Percentiles rank a stretch among this genome's conserved stretches.
These are phyloP conservation scores for Hypolimnas misippus DNA, from an alignment of 2,888 invertebrate genomes.

Conservation along the genomic window DNA sequence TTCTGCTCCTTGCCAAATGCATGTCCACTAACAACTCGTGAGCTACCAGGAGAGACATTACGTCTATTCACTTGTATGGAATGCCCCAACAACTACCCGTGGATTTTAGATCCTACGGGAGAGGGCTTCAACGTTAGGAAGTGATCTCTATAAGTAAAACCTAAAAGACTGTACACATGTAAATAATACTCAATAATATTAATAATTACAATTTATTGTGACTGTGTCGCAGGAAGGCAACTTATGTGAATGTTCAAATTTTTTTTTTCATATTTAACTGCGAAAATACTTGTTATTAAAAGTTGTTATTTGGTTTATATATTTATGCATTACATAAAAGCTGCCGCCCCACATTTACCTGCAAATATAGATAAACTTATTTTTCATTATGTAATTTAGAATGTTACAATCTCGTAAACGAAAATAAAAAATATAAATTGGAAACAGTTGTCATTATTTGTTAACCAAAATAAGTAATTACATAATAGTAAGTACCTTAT, in stretches of 20 bases:
- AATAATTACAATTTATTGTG: constrained; percentile 59
- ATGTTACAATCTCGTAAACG: constrained; percentile 54
- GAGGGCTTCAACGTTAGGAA: constrained; percentile 94
- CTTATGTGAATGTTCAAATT: constrained; percentile 43
- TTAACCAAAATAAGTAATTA: not conserved
- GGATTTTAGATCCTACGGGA: constrained; percentile 97
- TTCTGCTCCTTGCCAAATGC: constrained; percentile 96
- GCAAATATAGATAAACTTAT: constrained; percentile 52
- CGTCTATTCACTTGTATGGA: constrained; percentile 98
- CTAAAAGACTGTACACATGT: constrained; percentile 83
- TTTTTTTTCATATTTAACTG: constrained; percentile 32
- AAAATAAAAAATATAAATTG: constrained; percentile 51
- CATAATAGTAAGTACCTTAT: no score
- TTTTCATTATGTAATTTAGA: constrained; percentile 55
- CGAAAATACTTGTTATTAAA: constrained; percentile 31
- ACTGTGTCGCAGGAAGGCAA: constrained; percentile 55
- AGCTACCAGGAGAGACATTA: constrained; percentile 95
- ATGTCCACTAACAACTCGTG: constrained; percentile 94
- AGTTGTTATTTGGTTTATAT: constrained; percentile 45
- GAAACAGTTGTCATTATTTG: constrained; percentile 16
- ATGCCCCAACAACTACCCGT: constrained; percentile 97
- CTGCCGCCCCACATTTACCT: constrained; percentile 49
- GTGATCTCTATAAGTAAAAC: constrained; percentile 83
- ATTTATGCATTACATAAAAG: constrained; percentile 28
- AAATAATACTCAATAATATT: constrained; percentile 83